A percentile compares a stretch with the other conserved stretches of the same genome.
Conservation (phyloP, 2,888 invertebrate species). For the Aricia artaxerxes region DNA sequence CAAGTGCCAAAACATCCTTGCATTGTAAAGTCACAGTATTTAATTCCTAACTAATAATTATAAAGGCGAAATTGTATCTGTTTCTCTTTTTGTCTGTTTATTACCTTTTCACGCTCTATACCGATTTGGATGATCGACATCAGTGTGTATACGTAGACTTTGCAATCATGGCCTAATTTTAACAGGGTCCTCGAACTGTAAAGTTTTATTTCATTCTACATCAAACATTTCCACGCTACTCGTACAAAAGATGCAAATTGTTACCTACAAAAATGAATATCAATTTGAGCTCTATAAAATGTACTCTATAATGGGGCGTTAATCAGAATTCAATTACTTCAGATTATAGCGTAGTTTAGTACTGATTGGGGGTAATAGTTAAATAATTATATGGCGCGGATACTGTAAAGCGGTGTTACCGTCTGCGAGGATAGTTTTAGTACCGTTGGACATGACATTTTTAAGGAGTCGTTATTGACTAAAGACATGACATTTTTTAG, state of each 20-base stretch:
- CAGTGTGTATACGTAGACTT: too few species aligned
- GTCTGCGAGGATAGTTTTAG: neutral
- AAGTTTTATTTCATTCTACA: neutral
- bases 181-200: too few species aligned
- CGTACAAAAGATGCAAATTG: neutral
- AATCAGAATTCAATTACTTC: neutral
- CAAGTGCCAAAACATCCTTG: too few species aligned
- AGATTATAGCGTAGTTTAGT: conserved; percentile 8
- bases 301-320: neutral
- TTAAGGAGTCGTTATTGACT: neutral
- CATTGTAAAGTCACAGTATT: too few species aligned
- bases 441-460: neutral
- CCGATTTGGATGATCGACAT: too few species aligned
- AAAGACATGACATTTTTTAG: neutral
- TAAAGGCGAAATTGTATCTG: too few species aligned
- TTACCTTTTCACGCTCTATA: too few species aligned
- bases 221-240: neutral
- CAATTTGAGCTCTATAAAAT: neutral
- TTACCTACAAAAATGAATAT: neutral
- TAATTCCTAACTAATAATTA: too few species aligned
- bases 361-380: neutral
- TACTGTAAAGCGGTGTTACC: neutral
- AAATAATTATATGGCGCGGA: neutral
- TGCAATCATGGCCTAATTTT: too few species aligned
- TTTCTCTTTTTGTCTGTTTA: too few species aligned